Conservation (phyloP, 2,888 invertebrate species). For the Melipona beecheii region DNA sequence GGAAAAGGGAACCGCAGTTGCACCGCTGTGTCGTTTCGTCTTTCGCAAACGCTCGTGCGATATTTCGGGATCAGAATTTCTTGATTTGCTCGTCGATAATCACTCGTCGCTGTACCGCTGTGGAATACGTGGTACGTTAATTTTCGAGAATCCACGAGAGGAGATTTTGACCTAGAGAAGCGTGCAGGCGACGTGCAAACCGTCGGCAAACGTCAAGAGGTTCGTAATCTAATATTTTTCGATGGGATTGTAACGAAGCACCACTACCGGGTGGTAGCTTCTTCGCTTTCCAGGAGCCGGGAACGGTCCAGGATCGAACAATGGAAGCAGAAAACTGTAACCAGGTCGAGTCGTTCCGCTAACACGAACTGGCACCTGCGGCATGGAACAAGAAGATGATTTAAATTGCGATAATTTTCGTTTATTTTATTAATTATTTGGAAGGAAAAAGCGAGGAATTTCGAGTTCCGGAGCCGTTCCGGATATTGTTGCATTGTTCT, state of each 20-base stretch:
- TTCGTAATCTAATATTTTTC: conserved; percentile 80
- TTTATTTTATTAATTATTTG: not conserved
- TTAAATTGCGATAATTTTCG: not conserved
- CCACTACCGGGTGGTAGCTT: conserved; percentile 73
- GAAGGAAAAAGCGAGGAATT: not conserved
- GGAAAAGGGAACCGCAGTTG: too few relatives aligned
- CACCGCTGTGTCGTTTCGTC: not conserved
- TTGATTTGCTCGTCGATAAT: not conserved
- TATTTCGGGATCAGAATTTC: not conserved
- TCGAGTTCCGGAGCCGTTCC: not conserved
- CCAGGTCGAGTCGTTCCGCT: conserved; percentile 62
- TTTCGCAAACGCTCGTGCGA: not conserved
- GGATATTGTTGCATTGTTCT: not conserved
- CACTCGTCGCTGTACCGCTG: too few relatives aligned
- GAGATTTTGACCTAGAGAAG: conserved; percentile 17
- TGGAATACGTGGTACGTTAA: not conserved
- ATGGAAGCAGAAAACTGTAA: conserved; percentile 67
- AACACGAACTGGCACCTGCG: conserved; percentile 25
- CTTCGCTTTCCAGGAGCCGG: conserved; percentile 49
- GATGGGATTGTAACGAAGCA: conserved; percentile 68
- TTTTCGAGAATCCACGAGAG: conserved; percentile 2
- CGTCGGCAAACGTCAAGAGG: conserved; percentile 76
- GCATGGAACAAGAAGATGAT: conserved; percentile 14
- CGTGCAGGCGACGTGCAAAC: conserved; percentile 13
- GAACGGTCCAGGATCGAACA: conserved; percentile 57